Percentiles rank a stretch among this genome's conserved stretches.
Evolutionary conservation across 2,113 vertebrate species (phyloP).

Genomic region (Acanthochromis polyacanthus): DNA sequence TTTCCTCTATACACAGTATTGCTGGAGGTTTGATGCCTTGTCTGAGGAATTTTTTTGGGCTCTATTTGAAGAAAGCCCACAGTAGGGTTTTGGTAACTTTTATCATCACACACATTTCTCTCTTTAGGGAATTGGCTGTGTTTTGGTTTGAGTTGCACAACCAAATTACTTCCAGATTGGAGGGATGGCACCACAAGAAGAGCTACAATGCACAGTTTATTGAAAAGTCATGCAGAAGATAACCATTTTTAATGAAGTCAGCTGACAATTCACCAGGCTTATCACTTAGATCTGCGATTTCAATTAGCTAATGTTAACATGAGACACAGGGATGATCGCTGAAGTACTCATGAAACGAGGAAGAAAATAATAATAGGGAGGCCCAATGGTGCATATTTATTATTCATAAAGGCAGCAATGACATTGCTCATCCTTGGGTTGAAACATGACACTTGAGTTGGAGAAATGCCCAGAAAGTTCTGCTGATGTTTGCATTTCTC

Average conservation of each 20-base stretch:
- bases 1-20: slow-evolving; percentile 24
- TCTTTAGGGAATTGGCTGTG: slow-evolving; percentile 21
- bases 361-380: slow-evolving; percentile 9
- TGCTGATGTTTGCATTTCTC: slow-evolving; percentile 62
- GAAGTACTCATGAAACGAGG: slow-evolving; percentile 30
- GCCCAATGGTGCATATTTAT: slow-evolving; percentile 5
- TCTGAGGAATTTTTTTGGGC: slow-evolving; percentile 34
- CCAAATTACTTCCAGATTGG: slow-evolving; percentile 20
- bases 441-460: slow-evolving; percentile 38
- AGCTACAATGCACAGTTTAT: not conserved
- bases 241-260: slow-evolving; percentile 23
- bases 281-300: slow-evolving; percentile 23
- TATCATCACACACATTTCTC: slow-evolving; percentile 28
- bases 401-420: slow-evolving; percentile 51
- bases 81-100: slow-evolving; percentile 20
- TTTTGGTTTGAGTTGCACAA: slow-evolving; percentile 24
- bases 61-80: slow-evolving; percentile 37
- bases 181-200: not conserved
- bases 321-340: not conserved
- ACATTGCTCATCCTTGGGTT: slow-evolving; percentile 59
- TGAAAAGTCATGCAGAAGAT: slow-evolving; percentile 20
- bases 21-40: slow-evolving; percentile 21
- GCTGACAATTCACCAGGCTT: slow-evolving; percentile 3
- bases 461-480: slow-evolving; percentile 36
- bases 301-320: slow-evolving; percentile 27